Conservation (phyloP, 2,888 invertebrate species). For the Polymixis flavicincta region DNA sequence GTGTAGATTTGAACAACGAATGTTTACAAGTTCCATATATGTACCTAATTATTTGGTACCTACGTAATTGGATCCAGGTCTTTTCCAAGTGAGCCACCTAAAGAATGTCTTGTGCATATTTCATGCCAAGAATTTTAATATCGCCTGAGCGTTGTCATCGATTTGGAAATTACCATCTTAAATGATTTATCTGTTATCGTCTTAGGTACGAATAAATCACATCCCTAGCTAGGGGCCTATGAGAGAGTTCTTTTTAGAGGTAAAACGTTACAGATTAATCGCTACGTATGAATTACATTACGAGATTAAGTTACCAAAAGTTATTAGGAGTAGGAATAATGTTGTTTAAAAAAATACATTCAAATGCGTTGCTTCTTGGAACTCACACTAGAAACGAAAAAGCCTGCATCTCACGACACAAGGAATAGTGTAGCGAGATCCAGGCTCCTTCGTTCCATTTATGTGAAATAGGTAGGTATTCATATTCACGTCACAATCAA, state of each 20-base stretch:
- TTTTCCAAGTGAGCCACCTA: background rate
- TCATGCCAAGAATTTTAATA: slow-evolving; percentile 34
- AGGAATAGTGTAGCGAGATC: too few species aligned
- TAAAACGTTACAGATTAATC: too few species aligned
- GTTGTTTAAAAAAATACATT: too few species aligned
- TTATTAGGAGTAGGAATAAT: too few species aligned
- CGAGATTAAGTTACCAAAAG: background rate
- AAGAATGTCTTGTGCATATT: slow-evolving; percentile 22
- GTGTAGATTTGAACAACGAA: too few species aligned
- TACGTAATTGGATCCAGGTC: background rate
- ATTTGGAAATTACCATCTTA: slow-evolving; percentile 15
- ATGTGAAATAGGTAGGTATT: too few species aligned
- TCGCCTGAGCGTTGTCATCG: background rate
- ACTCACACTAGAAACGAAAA: too few species aligned
- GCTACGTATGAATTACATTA: background rate
- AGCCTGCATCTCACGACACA: too few species aligned
- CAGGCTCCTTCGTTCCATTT: too few species aligned
- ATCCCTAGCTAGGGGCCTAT: background rate
- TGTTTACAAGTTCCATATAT: background rate
- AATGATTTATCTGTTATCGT: background rate
- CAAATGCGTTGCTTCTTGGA: too few species aligned
- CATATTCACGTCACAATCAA: too few species aligned
- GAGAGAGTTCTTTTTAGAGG: background rate
- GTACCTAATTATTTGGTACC: background rate
- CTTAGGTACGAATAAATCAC: background rate